Conservation (phyloP, 2,888 invertebrate genomes). For the Craniophora ligustri region DNA sequence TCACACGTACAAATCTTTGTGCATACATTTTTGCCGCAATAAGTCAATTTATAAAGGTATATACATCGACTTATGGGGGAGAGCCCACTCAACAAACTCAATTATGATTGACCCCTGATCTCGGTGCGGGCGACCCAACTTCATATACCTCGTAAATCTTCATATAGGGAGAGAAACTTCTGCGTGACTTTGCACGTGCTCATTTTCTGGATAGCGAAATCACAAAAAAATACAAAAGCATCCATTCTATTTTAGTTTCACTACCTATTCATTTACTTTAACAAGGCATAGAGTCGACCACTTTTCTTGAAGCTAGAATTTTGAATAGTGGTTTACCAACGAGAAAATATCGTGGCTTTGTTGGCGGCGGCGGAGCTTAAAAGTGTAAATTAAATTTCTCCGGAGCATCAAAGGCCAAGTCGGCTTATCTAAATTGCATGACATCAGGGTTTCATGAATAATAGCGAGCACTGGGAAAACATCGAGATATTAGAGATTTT, state of each 20-base stretch:
- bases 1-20: too few relatives aligned
- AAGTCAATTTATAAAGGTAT: too few relatives aligned
- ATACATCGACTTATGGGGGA: conserved; percentile 44
- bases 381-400: conserved; percentile 80
- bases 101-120: conserved; percentile 76
- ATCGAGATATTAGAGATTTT: conserved; percentile 47
- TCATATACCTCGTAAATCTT: conserved; percentile 49
- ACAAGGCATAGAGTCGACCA: conserved; percentile 17
- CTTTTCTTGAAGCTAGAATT: conserved; percentile 42
- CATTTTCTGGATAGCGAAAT: background rate
- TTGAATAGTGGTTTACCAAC: conserved; percentile 51
- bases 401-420: conserved; percentile 64
- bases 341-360: conserved; percentile 58
- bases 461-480: conserved; percentile 57
- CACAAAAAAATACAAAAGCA: conserved; percentile 14
- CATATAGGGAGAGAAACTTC: background rate
- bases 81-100: conserved; percentile 62
- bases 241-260: conserved; percentile 22
- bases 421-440: conserved; percentile 77
- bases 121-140: conserved; percentile 58
- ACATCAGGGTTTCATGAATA: conserved; percentile 75
- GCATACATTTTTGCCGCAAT: too few relatives aligned
- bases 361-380: conserved; percentile 63
- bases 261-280: conserved; percentile 34
- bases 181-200: background rate